phyloP scores from a whole-genome alignment of 2,113 vertebrate species.

The Pitta sordida region DNA sequence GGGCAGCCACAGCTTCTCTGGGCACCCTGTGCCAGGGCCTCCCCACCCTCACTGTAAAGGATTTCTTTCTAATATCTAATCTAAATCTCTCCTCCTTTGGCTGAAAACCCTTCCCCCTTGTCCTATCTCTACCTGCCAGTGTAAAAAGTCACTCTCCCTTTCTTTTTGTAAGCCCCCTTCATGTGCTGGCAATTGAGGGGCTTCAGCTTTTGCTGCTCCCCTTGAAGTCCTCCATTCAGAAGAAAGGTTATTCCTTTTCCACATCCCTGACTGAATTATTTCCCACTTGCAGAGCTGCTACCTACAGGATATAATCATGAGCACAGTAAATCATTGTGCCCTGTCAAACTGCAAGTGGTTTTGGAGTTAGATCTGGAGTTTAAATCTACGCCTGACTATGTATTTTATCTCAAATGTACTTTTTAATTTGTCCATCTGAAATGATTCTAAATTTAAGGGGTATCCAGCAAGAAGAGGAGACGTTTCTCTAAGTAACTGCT shows the following conservation, averaged over 20 bases:
- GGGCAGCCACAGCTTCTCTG: background rate
- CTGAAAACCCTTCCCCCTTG: background rate
- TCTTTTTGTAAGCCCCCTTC: background rate
- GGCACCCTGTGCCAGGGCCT: background rate
- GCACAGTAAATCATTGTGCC: background rate
- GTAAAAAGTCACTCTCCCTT: background rate
- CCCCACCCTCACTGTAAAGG: fast-evolving
- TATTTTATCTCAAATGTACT: slow-evolving; percentile 32
- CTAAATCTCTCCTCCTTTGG: background rate
- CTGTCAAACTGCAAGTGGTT: background rate
- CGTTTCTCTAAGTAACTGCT: background rate
- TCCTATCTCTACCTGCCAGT: background rate
- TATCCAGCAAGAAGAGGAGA: background rate
- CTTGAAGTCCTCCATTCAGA: background rate
- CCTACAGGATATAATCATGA: slow-evolving; percentile 22
- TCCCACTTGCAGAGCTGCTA: slow-evolving; percentile 21
- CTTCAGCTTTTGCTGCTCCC: background rate
- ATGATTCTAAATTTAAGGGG: slow-evolving; percentile 2
- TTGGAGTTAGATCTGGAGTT: slow-evolving; percentile 12
- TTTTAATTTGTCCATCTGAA: slow-evolving; percentile 40
- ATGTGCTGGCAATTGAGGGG: background rate
- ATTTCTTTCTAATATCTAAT: background rate
- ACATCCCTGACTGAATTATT: background rate
- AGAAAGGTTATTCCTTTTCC: slow-evolving; percentile 29
- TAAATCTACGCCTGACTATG: background rate